A percentile compares a stretch with the other conserved stretches of the same genome.
phyloP scores from a whole-genome alignment of 2,797 vertebrate species.

The Apodemus agrarius region DNA sequence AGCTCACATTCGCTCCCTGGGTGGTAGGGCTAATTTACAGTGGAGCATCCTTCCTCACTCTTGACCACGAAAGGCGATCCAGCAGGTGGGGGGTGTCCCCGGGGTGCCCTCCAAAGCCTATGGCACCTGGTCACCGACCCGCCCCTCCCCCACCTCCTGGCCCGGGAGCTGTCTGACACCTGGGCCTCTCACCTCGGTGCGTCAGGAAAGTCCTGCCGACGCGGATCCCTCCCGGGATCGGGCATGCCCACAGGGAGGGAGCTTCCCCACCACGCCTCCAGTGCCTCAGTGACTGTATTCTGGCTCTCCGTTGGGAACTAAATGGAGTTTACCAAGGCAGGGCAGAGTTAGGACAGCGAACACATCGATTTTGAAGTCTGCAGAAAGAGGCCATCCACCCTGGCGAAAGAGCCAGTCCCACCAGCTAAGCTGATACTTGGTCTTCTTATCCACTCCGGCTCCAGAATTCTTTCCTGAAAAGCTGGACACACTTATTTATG shows the following conservation, averaged over 20 bases:
- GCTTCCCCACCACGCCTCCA: background rate
- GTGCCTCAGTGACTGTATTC: background rate
- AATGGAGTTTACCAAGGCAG: background rate
- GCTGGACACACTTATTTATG: background rate
- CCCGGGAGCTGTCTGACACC: background rate
- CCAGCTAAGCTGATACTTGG: background rate
- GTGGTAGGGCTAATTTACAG: background rate
- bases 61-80: background rate
- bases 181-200: background rate
- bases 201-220: background rate
- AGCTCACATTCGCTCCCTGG: background rate
- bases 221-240: background rate
- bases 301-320: background rate
- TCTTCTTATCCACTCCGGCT: background rate
- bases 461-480: background rate
- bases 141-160: background rate
- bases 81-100: background rate
- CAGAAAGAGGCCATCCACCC: background rate
- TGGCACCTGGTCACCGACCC: background rate
- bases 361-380: background rate
- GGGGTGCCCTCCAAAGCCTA: background rate
- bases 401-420: background rate
- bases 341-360: background rate
- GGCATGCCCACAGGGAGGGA: background rate
- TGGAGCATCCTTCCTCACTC: background rate